phyloP scores from a whole-genome alignment of 2,888 invertebrate species.

The Rotaria magnacalcarata region DNA sequence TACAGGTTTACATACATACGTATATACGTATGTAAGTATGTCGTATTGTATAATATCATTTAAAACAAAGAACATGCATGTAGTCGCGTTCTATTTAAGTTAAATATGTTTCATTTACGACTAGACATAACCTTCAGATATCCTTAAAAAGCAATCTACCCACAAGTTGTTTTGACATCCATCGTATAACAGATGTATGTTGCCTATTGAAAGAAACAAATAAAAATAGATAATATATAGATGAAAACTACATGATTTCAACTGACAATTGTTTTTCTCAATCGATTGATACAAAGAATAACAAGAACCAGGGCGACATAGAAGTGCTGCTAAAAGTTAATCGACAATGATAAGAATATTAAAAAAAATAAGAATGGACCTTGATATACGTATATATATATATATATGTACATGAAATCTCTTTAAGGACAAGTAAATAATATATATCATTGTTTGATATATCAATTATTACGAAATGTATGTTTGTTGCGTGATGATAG shows the following conservation, averaged over 20 bases:
- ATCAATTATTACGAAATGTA: not conserved
- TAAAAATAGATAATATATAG: not conserved
- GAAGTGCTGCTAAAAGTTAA: not conserved
- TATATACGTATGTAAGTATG: not conserved
- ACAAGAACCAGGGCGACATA: not conserved
- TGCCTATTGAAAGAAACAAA: not conserved
- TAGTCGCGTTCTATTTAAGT: not conserved
- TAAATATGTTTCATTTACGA: not conserved
- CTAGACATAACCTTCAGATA: not conserved
- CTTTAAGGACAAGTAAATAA: not conserved
- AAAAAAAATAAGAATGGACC: not conserved
- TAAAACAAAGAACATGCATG: not conserved
- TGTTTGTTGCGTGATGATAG: not conserved
- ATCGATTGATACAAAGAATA: not conserved
- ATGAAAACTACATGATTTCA: not conserved
- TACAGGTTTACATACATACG: not conserved
- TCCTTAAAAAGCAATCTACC: not conserved
- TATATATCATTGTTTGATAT: not conserved
- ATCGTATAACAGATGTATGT: not conserved
- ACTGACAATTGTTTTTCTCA: constrained; percentile 9
- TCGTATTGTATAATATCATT: not conserved
- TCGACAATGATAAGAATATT: not conserved
- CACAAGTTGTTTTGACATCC: not conserved
- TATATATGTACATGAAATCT: not conserved
- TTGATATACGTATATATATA: not conserved